Evolutionary conservation across 2,888 invertebrate genomes (phyloP).

Genomic region (Bruchidius siliquastri): DNA sequence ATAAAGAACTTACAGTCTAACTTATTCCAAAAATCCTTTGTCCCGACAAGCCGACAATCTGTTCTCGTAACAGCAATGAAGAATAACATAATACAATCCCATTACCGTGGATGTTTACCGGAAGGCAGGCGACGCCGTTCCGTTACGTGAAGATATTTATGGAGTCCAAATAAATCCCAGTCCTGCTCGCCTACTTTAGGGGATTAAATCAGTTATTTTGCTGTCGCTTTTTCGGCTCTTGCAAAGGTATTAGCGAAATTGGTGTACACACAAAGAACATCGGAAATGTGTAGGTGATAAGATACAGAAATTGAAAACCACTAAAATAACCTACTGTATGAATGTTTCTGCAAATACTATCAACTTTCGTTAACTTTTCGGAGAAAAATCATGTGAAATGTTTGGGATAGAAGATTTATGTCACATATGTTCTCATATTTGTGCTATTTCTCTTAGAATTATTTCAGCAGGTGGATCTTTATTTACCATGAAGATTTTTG

Average conservation of each 20-base stretch:
- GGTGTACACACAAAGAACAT: not conserved
- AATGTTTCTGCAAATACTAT: too few relatives aligned
- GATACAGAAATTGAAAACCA: too few relatives aligned
- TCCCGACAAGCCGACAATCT: slow-evolving; percentile 14
- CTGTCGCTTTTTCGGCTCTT: not conserved
- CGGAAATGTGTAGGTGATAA: too few relatives aligned
- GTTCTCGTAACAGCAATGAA: slow-evolving; percentile 47
- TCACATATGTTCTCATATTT: too few relatives aligned
- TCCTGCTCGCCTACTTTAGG: slow-evolving; percentile 24
- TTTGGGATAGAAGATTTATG: too few relatives aligned
- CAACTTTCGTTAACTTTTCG: too few relatives aligned
- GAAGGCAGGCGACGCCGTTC: slow-evolving; percentile 22
- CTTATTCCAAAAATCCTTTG: not conserved
- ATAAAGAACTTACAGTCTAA: not conserved
- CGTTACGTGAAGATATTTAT: slow-evolving; percentile 33
- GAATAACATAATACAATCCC: slow-evolving; percentile 47
- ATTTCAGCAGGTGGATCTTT: too few relatives aligned
- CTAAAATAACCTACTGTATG: too few relatives aligned
- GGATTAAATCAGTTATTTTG: slow-evolving; percentile 34
- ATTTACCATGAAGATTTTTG: too few relatives aligned
- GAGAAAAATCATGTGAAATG: too few relatives aligned
- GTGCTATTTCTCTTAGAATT: too few relatives aligned
- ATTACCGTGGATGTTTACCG: slow-evolving; percentile 40
- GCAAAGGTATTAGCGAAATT: not conserved
- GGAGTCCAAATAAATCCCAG: slow-evolving; percentile 33